Conservation (phyloP, 2,113 vertebrate genomes). For the Labeo catla region DNA sequence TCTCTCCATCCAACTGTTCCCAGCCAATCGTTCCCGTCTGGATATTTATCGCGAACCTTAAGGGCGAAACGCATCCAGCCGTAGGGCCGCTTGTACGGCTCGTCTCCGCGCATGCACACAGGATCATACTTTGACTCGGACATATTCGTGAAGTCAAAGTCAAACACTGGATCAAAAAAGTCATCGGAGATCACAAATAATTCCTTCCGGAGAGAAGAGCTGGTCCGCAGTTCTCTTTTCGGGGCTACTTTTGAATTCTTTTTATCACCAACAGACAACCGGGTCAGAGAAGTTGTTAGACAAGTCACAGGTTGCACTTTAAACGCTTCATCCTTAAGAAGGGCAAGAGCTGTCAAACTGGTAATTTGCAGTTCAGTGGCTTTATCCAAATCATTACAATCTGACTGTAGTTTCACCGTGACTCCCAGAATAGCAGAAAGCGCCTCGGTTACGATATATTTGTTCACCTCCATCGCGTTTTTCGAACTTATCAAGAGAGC, state of each 20-base stretch:
- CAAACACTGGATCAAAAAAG: constrained; percentile 34
- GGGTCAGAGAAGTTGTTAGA: constrained; percentile 17
- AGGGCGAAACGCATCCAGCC: constrained; percentile 50
- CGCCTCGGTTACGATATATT: constrained; percentile 13
- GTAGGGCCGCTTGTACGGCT: constrained; percentile 38
- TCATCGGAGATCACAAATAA: constrained; percentile 32
- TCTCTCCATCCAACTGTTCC: constrained; percentile 19
- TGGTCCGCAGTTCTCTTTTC: too few relatives aligned
- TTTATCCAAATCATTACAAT: neutral
- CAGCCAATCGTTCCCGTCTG: constrained; percentile 44
- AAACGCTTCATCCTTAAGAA: neutral
- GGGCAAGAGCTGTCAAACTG: neutral
- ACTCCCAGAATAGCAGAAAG: constrained; percentile 26
- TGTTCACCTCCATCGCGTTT: neutral
- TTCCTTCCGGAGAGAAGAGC: neutral
- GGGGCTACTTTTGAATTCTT: neutral
- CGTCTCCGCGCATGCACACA: constrained; percentile 25
- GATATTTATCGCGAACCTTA: constrained; percentile 41
- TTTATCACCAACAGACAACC: constrained; percentile 4
- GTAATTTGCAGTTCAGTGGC: neutral
- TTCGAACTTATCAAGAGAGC: neutral
- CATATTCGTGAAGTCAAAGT: constrained; percentile 47
- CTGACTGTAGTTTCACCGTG: neutral
- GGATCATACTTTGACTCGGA: neutral
- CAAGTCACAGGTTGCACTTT: constrained; percentile 13